Evolutionary conservation across 1,140 invertebrate genomes (phyloP), one percentile per base, ranked within the genome.

Genomic region (Leptopilina clavipes): DNA sequence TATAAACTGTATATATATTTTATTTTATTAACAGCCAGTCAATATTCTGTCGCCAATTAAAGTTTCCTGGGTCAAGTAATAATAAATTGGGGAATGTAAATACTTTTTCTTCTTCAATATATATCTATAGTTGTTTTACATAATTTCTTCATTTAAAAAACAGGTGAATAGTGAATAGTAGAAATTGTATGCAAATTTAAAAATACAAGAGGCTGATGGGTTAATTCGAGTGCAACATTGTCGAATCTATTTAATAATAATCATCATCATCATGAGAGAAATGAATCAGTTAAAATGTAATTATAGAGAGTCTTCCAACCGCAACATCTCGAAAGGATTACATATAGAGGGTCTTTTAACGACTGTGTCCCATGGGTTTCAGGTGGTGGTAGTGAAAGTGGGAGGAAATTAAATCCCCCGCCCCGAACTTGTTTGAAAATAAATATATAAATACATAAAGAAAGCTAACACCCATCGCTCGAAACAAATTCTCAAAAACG

Each of bases 281-380:
- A 54, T 54, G 52, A 54, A 14, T 22, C 19, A 65, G 6, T 12
- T 31, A 31, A 65, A 65, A 52, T 65, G 59, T 65, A 65, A 31
- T 65, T 31, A 65, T 37, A 65, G 12, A 25, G 25, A 65, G 11
- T 65, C 59, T n/a, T 8, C 25, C 11, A 65, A 65, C 59, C 59
- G 59, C 59, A 65, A 31, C 52, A 65, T 65, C 59, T 65, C 59
- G 59, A 65, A 65, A 65, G 59, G 59, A 14, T 65, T 65, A 65
- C 25, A 65, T 65, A 65, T 5, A 7, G 37, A 22, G 59, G 25
- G 59, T n/a, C 59, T 31, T 31, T 31, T 25, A 65, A 65, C 59
- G 59, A 65, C 37, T 40, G 37, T 65, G 25, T 31, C 59, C 59
- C 59, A n/a, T n/a, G 59, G 25, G 22, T 31, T 65, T 22, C 59